Evolutionary conservation across 1,140 invertebrate genomes (phyloP).

Genomic region (Himalopsyche phryganea): DNA sequence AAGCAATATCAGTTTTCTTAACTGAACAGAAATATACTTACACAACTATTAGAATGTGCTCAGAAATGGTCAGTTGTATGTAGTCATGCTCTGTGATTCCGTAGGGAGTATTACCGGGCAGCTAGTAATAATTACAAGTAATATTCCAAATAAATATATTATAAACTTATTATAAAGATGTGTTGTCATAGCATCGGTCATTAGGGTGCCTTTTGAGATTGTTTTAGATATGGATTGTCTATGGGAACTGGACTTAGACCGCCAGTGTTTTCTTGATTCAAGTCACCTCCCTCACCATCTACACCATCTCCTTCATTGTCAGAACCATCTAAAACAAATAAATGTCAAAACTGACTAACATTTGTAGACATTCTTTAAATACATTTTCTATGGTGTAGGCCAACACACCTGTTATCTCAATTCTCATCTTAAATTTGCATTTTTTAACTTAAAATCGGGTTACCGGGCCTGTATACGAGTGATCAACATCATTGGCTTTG

Average conservation of each 20-base stretch:
- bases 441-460: neutral
- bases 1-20: too few species aligned
- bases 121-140: too few species aligned
- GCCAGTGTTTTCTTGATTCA: constrained; percentile 13
- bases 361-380: constrained; percentile 7
- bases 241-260: constrained; percentile 21
- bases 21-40: too few species aligned
- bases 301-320: constrained; percentile 32
- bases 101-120: too few species aligned
- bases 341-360: constrained; percentile 15
- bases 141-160: too few species aligned
- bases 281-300: constrained; percentile 17
- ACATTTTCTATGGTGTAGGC: neutral
- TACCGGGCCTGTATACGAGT: too few species aligned
- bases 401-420: neutral
- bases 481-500: too few species aligned
- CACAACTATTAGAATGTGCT: too few species aligned
- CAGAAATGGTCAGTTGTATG: too few species aligned
- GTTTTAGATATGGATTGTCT: constrained; percentile 26
- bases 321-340: constrained; percentile 27
- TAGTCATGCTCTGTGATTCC: too few species aligned
- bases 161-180: too few species aligned
- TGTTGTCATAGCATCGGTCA: too few species aligned
- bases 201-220: constrained; percentile 23
- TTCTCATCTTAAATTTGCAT: neutral